A percentile compares a stretch with the other conserved stretches of the same genome.
These are phyloP conservation scores for Thunnus thynnus DNA, from an alignment of 2,113 vertebrate species.

Conservation along the genomic window DNA sequence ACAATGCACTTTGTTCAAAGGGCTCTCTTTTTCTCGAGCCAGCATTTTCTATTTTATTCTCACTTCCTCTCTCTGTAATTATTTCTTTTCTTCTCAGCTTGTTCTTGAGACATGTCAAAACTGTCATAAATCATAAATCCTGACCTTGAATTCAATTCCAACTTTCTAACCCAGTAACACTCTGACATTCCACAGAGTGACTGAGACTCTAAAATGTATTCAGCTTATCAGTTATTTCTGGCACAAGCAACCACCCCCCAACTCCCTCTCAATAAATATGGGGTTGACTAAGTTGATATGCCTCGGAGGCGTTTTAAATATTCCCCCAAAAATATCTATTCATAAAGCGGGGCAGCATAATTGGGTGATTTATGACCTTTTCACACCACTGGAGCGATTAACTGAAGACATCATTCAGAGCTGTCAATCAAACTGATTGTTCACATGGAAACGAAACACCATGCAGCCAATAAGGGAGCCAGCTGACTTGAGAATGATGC, in stretches of 20 bases:
- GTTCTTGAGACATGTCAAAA: constrained; percentile 38
- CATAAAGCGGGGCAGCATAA: constrained; percentile 78
- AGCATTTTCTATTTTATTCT: constrained; percentile 3
- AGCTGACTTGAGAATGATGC: constrained; percentile 62
- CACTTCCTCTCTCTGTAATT: constrained; percentile 7
- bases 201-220: constrained; percentile 70
- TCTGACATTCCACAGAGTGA: constrained; percentile 64
- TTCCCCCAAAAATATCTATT: constrained; percentile 80
- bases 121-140: constrained; percentile 56
- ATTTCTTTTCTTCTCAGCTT: constrained; percentile 19
- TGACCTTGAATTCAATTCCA: constrained; percentile 70
- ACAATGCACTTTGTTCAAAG: constrained; percentile 17
- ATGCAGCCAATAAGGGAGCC: constrained; percentile 61
- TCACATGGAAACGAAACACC: constrained; percentile 80
- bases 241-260: constrained; percentile 61
- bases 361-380: constrained; percentile 86
- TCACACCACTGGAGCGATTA: constrained; percentile 84
- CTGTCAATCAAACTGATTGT: constrained; percentile 84
- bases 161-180: constrained; percentile 50
- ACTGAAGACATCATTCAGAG: constrained; percentile 82
- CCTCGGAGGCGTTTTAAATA: constrained; percentile 79
- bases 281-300: constrained; percentile 79
- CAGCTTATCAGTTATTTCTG: constrained; percentile 79
- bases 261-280: constrained; percentile 75
- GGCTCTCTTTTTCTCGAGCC: neutral